Conservation (phyloP, 2,888 invertebrate genomes). For the Zele albiditarsus region DNA sequence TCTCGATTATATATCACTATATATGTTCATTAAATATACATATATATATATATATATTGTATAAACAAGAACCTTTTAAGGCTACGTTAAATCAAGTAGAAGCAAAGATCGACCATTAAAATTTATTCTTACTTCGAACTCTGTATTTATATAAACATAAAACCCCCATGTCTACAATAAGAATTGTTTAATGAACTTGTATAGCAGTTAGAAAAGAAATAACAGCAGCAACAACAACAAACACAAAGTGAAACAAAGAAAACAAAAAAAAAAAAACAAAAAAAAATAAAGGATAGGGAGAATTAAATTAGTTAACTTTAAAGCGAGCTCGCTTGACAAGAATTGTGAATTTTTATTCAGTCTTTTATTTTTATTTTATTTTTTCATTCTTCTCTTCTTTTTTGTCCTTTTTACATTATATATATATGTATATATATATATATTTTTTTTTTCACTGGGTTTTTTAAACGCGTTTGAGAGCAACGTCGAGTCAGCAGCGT, state of each 20-base stretch:
- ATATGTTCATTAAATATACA: not conserved
- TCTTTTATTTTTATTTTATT: not conserved
- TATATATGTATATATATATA: no score
- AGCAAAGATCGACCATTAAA: not conserved
- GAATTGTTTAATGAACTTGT: not conserved
- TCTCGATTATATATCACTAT: no score
- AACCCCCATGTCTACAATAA: not conserved
- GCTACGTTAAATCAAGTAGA: not conserved
- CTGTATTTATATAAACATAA: not conserved
- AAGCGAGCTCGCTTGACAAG: not conserved
- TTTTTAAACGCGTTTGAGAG: slow-evolving; percentile 13
- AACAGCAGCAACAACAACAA: not conserved
- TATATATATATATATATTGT: not conserved
- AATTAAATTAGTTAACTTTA: slow-evolving; percentile 5
- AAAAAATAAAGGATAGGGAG: not conserved
- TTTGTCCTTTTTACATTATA: not conserved
- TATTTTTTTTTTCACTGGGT: not conserved
- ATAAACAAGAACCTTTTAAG: not conserved
- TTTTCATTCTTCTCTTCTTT: not conserved
- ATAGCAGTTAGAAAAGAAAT: not conserved
- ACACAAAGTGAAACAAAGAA: not conserved
- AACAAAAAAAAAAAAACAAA: not conserved
- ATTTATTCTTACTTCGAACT: not conserved
- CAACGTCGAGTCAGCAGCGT: slow-evolving; percentile 25
- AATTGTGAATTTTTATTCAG: not conserved